A percentile compares a stretch with the other conserved stretches of the same genome.
Evolutionary conservation across 2,888 invertebrate genomes (phyloP).

Genomic region (Temnothorax unifasciatus): DNA sequence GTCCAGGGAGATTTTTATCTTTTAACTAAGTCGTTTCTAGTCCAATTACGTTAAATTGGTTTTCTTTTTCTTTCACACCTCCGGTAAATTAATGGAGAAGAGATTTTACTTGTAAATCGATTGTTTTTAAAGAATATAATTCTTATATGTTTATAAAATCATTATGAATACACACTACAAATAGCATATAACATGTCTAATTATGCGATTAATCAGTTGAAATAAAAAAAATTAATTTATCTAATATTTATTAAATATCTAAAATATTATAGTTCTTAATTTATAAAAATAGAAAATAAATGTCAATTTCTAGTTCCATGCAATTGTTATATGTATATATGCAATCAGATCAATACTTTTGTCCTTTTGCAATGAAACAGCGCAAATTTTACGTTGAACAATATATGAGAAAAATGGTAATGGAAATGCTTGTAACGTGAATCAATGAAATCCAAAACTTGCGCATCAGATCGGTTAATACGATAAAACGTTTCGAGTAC

Average conservation of each 20-base stretch:
- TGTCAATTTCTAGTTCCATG: neutral
- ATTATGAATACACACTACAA: neutral
- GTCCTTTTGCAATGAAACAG: neutral
- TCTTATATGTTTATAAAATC: neutral
- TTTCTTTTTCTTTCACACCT: neutral
- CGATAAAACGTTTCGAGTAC: neutral
- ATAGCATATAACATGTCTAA: neutral
- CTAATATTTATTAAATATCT: neutral
- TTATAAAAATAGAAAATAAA: neutral
- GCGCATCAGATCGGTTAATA: neutral
- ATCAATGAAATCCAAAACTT: neutral
- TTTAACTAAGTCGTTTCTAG: slow-evolving; percentile 27
- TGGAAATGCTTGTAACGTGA: neutral
- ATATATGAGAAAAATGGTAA: neutral
- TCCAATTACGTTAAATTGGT: slow-evolving; percentile 31
- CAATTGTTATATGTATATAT: neutral
- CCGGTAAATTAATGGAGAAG: neutral
- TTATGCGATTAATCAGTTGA: neutral
- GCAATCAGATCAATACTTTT: neutral
- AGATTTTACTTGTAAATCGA: slow-evolving; percentile 14
- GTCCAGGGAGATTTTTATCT: slow-evolving; percentile 24
- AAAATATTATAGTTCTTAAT: neutral
- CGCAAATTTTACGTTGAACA: neutral
- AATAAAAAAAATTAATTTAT: neutral
- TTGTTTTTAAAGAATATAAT: neutral